phyloP scores from a whole-genome alignment of 2,797 vertebrate genomes.

The Rhinoraja longicauda region DNA sequence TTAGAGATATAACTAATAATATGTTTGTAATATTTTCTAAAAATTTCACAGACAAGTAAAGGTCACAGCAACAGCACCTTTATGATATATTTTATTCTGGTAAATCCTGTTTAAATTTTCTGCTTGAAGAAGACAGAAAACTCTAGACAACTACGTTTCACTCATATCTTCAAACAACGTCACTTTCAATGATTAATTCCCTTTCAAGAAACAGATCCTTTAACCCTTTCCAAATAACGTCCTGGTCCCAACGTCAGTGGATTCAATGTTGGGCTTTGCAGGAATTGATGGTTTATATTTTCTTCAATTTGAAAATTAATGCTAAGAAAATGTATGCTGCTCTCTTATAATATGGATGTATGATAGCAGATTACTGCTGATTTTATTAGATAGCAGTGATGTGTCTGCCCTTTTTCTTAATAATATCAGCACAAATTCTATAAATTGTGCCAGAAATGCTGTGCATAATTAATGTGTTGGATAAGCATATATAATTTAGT shows the following conservation, averaged over 20 bases:
- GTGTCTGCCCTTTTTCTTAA: too few species aligned
- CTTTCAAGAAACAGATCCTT: neutral
- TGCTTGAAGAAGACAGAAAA: neutral
- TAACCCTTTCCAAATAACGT: neutral
- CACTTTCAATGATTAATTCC: neutral
- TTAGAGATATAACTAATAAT: neutral
- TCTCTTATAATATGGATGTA: neutral
- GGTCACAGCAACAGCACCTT: neutral
- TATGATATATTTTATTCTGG: neutral
- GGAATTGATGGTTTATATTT: neutral
- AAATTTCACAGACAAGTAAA: neutral
- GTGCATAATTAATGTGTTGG: neutral
- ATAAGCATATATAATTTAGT: neutral
- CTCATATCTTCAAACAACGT: neutral
- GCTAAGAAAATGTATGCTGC: neutral
- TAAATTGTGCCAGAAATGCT: neutral
- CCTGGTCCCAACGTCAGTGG: neutral
- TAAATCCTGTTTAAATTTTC: neutral
- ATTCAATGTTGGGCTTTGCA: neutral
- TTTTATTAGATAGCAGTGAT: neutral
- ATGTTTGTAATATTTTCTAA: neutral
- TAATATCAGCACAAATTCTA: constrained; percentile 3
- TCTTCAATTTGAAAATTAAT: neutral
- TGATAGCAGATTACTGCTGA: neutral
- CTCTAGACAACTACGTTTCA: neutral